phyloP scores from a whole-genome alignment of 2,797 vertebrate genomes.

The Onychomys arenicola region DNA sequence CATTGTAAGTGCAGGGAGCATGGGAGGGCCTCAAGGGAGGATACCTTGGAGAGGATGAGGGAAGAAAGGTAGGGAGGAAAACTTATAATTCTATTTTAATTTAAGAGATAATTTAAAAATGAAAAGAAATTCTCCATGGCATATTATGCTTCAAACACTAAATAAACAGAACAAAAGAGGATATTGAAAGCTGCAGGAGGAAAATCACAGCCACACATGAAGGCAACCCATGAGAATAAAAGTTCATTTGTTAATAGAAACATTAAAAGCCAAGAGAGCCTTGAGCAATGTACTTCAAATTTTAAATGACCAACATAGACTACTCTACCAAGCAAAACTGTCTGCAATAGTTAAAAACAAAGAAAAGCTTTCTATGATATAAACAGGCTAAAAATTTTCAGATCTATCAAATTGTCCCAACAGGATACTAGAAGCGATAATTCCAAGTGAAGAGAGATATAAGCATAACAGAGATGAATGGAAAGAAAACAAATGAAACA shows the following conservation, averaged over 20 bases:
- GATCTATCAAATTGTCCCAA: background rate
- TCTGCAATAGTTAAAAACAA: background rate
- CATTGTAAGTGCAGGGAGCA: background rate
- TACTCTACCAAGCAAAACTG: background rate
- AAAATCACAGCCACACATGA: background rate
- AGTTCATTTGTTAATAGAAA: no score
- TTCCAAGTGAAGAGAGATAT: background rate
- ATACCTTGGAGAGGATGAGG: background rate
- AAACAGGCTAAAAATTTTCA: background rate
- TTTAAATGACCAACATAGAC: background rate
- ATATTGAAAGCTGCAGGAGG: background rate
- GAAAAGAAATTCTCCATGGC: background rate
- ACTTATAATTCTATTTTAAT: background rate
- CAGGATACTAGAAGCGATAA: background rate
- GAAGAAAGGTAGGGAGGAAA: background rate
- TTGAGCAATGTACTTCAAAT: background rate
- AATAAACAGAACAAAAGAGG: background rate
- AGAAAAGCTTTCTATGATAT: background rate
- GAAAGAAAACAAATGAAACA: background rate
- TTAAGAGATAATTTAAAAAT: background rate
- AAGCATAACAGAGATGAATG: background rate
- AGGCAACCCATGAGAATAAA: no score
- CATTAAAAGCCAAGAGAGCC: no score
- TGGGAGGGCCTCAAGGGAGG: background rate
- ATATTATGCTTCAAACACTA: background rate